These are phyloP conservation scores for Lucilia cuprina DNA, from an alignment of 1,140 invertebrate species.

Conservation along the genomic window DNA sequence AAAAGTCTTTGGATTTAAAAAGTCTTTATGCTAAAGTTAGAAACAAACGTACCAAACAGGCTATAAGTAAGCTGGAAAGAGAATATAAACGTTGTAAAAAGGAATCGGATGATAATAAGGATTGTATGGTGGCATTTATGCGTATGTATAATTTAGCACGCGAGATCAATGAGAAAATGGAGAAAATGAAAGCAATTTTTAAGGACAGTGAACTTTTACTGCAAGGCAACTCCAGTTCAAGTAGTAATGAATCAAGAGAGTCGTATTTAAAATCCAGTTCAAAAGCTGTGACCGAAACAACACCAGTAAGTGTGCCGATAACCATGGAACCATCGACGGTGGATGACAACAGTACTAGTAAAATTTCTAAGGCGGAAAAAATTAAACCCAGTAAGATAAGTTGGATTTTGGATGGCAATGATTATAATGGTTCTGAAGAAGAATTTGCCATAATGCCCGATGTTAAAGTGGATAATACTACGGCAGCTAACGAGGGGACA, in stretches of 20 bases:
- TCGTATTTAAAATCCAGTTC: too few species aligned
- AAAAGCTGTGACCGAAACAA: background rate
- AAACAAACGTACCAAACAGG: constrained; percentile 47
- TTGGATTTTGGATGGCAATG: constrained; percentile 39
- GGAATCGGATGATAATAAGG: constrained; percentile 41
- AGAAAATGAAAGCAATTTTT: constrained; percentile 57
- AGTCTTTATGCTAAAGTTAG: constrained; percentile 47
- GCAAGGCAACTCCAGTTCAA: constrained; percentile 3
- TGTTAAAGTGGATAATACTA: background rate
- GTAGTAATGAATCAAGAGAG: constrained; percentile 27
- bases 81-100: constrained; percentile 56
- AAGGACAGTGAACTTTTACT: constrained; percentile 39
- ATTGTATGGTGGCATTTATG: constrained; percentile 55
- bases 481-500: background rate
- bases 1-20: constrained; percentile 42
- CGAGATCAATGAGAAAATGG: constrained; percentile 55
- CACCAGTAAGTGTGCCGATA: background rate
- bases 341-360: background rate
- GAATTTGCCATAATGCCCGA: background rate
- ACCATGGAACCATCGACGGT: background rate
- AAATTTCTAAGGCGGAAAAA: background rate
- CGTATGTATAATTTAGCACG: constrained; percentile 55
- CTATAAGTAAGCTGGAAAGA: constrained; percentile 45
- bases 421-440: background rate
- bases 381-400: constrained; percentile 28